Base-by-base conservation (phyloP, 2,888 invertebrate species). In the Phragmatobia fuliginosa region DNA sequence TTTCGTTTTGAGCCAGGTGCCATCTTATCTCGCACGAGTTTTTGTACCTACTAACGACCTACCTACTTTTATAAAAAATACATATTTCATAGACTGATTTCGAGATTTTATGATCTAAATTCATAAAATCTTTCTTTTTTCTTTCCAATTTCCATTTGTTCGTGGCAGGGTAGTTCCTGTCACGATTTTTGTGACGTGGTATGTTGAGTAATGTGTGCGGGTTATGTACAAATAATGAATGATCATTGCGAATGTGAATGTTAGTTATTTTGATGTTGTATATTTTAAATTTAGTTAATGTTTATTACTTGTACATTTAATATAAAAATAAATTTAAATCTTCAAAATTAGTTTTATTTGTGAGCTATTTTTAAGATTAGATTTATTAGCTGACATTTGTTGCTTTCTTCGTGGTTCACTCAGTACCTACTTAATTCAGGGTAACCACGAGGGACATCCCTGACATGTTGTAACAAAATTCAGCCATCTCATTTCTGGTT, bases 281-380 rank as follows among this genome's bases (percentile, higher is more conserved):
- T 25, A 49, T 25, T 25, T 28, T 38, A 38, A 28, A 38, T 18
- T 25, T 25, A 62, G 1, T 32, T 32, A 11, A 28, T 61, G 38
- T 49, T 45, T 21, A 62, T 52, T 28, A 67, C 36, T 52, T 67
- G 60, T 66, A 60, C 32, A 67, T 61, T 67, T 61, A 28, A 61
- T 67, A 38, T 67, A 62, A 67, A 67, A 67, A 67, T 67, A 62
- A 62, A 62, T 52, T 52, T 38, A 21, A 38, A n/a, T 31, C 2
- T 11, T 4, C 16, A 60, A 28, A 33, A n/a, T n/a, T 8, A 31
- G 52, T 52, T 52, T 52, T 62, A 36, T 64, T 56, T 25, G 4
- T 60, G 33, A 33, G 16, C 28, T 38, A 28, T 18, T 25, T n/a
- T n/a, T n/a, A n/a, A n/a, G n/a, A n/a, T n/a, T n/a, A n/a, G n/a